Conservation (phyloP, 2,888 invertebrate genomes). For the Thecocarcelia acutangulata region DNA sequence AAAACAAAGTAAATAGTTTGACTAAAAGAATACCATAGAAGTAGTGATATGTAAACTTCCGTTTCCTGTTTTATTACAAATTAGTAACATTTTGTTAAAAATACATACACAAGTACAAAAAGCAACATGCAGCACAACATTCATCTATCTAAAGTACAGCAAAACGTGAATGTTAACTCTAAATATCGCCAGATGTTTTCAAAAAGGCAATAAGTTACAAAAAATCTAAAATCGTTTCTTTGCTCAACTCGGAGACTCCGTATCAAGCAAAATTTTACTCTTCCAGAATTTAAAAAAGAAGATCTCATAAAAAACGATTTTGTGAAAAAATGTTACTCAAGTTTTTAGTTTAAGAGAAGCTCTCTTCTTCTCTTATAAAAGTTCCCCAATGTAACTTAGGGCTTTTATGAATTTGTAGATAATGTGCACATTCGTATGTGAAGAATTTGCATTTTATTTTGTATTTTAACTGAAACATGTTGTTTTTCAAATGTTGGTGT, state of each 20-base stretch:
- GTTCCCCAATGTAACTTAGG: too few relatives aligned
- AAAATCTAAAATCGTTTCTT: too few relatives aligned
- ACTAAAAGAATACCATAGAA: slow-evolving; percentile 8
- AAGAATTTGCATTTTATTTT: slow-evolving; percentile 17
- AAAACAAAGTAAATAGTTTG: background rate
- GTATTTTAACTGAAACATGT: slow-evolving; percentile 10
- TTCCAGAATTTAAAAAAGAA: too few relatives aligned
- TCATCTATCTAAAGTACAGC: slow-evolving; percentile 21
- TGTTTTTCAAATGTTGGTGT: background rate
- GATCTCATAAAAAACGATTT: too few relatives aligned
- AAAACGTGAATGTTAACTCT: slow-evolving; percentile 39
- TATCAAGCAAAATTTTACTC: too few relatives aligned
- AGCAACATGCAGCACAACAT: slow-evolving; percentile 5
- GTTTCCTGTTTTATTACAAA: slow-evolving; percentile 61
- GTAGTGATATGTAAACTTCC: slow-evolving; percentile 53
- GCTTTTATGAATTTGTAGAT: too few relatives aligned
- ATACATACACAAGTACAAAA: slow-evolving; percentile 39
- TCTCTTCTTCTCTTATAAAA: too few relatives aligned
- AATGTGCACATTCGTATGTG: background rate
- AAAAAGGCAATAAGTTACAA: too few relatives aligned
- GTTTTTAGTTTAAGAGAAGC: too few relatives aligned
- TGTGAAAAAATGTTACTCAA: too few relatives aligned
- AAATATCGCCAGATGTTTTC: too few relatives aligned
- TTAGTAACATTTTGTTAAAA: slow-evolving; percentile 64
- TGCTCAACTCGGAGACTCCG: too few relatives aligned